Base-by-base conservation (phyloP, 2,888 invertebrate genomes). In the Philonicus albiceps region DNA sequence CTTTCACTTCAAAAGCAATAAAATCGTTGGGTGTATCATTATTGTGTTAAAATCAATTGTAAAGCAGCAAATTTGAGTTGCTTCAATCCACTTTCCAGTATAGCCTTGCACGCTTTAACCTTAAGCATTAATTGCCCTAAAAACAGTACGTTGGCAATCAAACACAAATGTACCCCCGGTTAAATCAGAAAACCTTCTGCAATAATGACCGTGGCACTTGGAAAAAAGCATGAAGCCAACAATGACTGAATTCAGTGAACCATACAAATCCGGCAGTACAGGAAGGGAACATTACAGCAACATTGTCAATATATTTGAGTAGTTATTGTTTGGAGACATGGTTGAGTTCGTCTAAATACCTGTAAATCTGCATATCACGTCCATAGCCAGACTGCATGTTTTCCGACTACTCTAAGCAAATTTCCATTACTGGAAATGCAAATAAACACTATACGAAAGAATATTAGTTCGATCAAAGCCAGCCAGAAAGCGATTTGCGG, bases 241-340 rank as follows among this genome's bases (percentile, higher is more conserved):
- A 64, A 55, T 37, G 55, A 31, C 30, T 55, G 49, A 27, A 81
- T 64, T 53, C 81, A 81, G 55, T 81, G 81, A 81, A 81, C 81
- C 81, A 34, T 81, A n/a, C 55, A 81, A 53, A 81, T 64, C 81
- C 64, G 81, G 34, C 30, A 80, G 53, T 30, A 34, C 64, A 53
- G 55, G 30, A 55, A 81, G 49, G 80, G n/a, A 31, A 11, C 80
- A 78, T 78, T 78, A 30, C 40, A 22, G 37, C 19, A 27, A n/a
- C 53, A 31, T 53, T 80, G 53, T 49, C 49, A 49, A 80, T 53
- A 64, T 11, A n/a, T 34, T 34, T 74, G 27, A 6, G 2, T 64
- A 16, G 19, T 27, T 27, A 74, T 74, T 74, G 74, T 37, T 37
- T n/a, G 13, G 22, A 16, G 84, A 40, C 84, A 84, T 64, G 84